Evolutionary conservation across 2,797 vertebrate genomes (phyloP), one percentile per base, ranked within the genome.

Genomic region (Eurystomus glaucurus): DNA sequence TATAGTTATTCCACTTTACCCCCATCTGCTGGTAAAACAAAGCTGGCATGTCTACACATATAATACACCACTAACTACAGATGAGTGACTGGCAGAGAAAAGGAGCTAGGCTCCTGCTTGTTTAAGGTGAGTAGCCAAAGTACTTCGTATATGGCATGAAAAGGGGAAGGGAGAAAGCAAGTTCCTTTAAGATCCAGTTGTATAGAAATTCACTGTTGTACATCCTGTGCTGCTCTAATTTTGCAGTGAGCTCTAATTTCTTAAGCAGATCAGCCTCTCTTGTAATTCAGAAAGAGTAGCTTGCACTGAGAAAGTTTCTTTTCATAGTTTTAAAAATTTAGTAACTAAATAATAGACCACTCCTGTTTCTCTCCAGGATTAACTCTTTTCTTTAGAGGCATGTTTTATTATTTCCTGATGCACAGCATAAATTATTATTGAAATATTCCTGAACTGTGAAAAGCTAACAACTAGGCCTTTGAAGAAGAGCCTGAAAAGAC

Each of bases 1-100:
- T 51, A 8, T 33, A 88, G 92, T 92, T 71, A 46, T 90, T 94
- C 52, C 19, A 21, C 74, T 96, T 90, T 92, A 93, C 12, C 25
- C n/a, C 93, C 94, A 95, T 11, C 95, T 97, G 82, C 93, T 94
- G 96, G 94, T 86, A 66, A 60, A 78, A 68, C 66, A 39, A 57
- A 91, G 55, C 31, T 39, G 20, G 41, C 62, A 55, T 81, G 60
- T 39, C 9, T 2, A 77, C 66, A 55, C 84, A 55, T 39, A 11
- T 2, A 77, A 74, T 62, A n/a, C 6, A 14, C 31, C 45, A 28
- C 43, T 55, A 33, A 48, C 26, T 75, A 52, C 52, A 78, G 37
- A 26, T 5, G 6, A 51, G 15, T 22, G 60, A 58, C 26, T 26
- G 26, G 54, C 26, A 71, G 45, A 61, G 65, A 23, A 85, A 58